These are phyloP conservation scores for Elysia crispata DNA, from an alignment of 2,888 invertebrate genomes.

Conservation along the genomic window DNA sequence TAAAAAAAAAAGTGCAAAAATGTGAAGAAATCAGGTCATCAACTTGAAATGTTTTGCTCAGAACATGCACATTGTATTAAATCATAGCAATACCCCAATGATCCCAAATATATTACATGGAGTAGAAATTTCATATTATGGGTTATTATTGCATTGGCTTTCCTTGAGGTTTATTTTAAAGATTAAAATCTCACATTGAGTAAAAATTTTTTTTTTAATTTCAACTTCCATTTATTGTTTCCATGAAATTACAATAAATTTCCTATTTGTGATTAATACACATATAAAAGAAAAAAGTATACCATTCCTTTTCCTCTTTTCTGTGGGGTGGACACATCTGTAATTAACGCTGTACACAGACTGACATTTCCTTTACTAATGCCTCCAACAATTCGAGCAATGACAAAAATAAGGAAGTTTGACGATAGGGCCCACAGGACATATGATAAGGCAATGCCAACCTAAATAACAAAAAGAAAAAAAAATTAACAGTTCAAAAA, in stretches of 20 bases:
- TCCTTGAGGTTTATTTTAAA: background rate
- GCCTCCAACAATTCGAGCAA: constrained; percentile 95
- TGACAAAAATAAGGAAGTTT: constrained; percentile 92
- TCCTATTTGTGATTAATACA: too few relatives aligned
- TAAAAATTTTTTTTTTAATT: too few relatives aligned
- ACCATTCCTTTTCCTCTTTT: constrained; percentile 97
- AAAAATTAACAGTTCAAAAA: background rate
- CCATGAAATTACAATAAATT: too few relatives aligned
- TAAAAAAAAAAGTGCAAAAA: background rate
- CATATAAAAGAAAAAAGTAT: too few relatives aligned
- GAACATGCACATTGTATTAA: too few relatives aligned
- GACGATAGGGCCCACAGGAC: constrained; percentile 91
- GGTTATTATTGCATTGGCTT: background rate
- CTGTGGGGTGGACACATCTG: constrained; percentile 90
- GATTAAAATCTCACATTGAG: background rate
- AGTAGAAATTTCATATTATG: too few relatives aligned
- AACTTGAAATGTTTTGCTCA: too few relatives aligned
- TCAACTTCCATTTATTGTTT: too few relatives aligned
- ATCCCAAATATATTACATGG: too few relatives aligned
- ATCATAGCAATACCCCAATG: too few relatives aligned
- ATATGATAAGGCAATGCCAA: constrained; percentile 91
- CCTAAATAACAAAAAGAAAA: constrained; percentile 80
- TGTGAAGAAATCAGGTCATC: too few relatives aligned
- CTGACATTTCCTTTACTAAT: constrained; percentile 98
- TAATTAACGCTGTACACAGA: constrained; percentile 94